Conservation (phyloP, 2,888 invertebrate genomes). For the Lithophane leautieri region DNA sequence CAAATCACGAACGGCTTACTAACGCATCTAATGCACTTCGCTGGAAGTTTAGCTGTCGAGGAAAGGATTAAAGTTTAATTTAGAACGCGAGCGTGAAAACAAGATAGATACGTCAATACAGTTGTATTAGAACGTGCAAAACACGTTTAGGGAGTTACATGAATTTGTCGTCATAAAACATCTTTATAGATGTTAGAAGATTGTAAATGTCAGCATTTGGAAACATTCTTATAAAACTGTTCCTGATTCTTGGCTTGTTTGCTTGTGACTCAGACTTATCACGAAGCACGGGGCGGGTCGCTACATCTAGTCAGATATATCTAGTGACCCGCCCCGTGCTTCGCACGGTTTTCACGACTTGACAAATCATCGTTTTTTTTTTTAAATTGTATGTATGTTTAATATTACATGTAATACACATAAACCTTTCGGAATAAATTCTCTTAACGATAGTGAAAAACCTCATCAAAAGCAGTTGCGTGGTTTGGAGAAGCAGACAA, state of each 20-base stretch:
- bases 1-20: constrained; percentile 4
- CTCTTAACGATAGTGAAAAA: neutral
- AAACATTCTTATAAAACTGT: neutral
- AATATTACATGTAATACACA: no score
- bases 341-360: no score
- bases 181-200: neutral
- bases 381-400: neutral
- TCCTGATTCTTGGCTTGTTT: neutral
- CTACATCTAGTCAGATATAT: no score
- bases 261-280: neutral
- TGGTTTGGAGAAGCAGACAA: neutral
- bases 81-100: constrained; percentile 14
- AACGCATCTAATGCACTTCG: constrained; percentile 15
- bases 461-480: neutral
- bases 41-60: constrained; percentile 10
- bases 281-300: no score
- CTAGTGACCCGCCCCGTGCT: neutral
- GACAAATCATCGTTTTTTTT: neutral
- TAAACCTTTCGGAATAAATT: neutral
- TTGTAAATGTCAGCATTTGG: neutral
- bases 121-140: no score
- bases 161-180: neutral
- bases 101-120: neutral
- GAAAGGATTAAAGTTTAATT: constrained; percentile 20
- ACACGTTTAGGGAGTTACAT: neutral